Evolutionary conservation across 2,888 invertebrate species (phyloP).

Genomic region (Acanthosepion esculentum): DNA sequence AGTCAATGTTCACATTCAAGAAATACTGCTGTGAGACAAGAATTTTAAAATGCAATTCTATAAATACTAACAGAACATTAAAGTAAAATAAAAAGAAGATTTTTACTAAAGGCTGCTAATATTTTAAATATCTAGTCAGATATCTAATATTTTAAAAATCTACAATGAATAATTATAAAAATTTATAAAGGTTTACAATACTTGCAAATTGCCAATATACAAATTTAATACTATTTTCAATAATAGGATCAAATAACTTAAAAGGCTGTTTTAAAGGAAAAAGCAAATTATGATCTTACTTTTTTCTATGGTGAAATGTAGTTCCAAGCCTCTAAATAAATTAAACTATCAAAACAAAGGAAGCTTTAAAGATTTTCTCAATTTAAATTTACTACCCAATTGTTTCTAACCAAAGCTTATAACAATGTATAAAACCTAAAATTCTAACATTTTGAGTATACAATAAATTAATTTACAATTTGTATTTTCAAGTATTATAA

Average conservation of each 20-base stretch:
- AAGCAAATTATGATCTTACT: background rate
- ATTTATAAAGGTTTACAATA: background rate
- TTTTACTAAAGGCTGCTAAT: background rate
- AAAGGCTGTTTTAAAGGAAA: background rate
- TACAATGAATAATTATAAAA: too few relatives aligned
- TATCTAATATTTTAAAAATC: too few relatives aligned
- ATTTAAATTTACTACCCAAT: background rate
- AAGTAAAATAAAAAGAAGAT: background rate
- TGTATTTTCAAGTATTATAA: background rate
- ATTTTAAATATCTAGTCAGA: too few relatives aligned
- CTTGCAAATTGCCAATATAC: background rate
- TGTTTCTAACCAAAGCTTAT: background rate
- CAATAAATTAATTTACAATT: background rate
- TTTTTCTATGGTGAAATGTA: background rate
- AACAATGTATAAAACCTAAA: background rate
- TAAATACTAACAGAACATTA: background rate
- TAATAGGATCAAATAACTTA: background rate
- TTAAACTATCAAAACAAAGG: background rate
- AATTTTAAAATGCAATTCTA: background rate
- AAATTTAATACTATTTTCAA: background rate
- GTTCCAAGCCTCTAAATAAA: background rate
- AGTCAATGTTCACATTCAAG: background rate
- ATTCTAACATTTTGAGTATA: background rate
- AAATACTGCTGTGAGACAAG: background rate
- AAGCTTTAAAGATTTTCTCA: background rate